phyloP scores from a whole-genome alignment of 1,140 invertebrate species.

The Melipona quadrifasciata region DNA sequence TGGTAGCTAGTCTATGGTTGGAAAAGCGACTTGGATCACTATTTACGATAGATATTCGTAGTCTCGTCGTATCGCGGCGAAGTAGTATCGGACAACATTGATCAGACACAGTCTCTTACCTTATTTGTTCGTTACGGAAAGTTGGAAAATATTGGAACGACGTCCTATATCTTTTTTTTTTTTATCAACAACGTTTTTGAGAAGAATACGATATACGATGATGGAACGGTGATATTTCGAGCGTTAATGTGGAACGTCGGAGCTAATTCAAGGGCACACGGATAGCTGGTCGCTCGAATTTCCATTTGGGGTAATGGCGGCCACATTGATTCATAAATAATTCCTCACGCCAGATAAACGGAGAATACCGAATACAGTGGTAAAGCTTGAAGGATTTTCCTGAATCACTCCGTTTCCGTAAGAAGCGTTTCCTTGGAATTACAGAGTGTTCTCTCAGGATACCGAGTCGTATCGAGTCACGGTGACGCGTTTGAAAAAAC shows the following conservation, averaged over 20 bases:
- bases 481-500: not conserved
- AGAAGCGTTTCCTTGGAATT: constrained; percentile 30
- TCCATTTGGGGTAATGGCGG: constrained; percentile 40
- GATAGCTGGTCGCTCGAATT: not conserved
- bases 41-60: not conserved
- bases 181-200: no score
- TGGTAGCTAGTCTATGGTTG: not conserved
- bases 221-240: not conserved
- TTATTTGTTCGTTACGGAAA: not conserved
- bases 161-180: no score
- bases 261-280: not conserved
- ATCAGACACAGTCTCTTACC: not conserved
- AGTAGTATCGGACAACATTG: not conserved
- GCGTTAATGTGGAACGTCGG: no score
- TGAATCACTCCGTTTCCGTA: constrained; percentile 28
- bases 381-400: constrained; percentile 53
- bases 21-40: not conserved
- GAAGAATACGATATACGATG: no score
- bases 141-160: no score
- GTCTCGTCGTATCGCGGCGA: not conserved
- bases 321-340: constrained; percentile 59
- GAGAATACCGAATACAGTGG: not conserved
- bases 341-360: constrained; percentile 1
- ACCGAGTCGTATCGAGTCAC: not conserved
- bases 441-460: not conserved